Base-by-base conservation (phyloP, 2,113 vertebrate genomes). In the Cyprinus carpio region DNA sequence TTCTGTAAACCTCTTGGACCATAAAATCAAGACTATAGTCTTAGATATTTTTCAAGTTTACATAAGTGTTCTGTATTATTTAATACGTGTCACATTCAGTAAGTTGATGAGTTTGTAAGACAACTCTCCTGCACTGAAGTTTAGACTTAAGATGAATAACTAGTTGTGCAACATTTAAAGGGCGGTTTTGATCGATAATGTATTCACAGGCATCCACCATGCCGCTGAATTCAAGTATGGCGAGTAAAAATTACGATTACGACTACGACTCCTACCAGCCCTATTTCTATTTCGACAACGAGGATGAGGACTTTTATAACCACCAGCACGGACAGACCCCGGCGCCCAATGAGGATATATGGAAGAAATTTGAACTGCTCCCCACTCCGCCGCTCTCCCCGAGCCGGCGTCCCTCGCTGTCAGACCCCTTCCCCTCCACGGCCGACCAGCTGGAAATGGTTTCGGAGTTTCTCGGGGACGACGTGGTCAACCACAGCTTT, bases 281-380 rank as follows among this genome's bases (percentile, higher is more conserved):
- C 6, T 96, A 95, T 84, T 96, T 96, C 90, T 96, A 95, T 87
- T 95, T 93, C 75, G 95, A 96, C 87, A 95, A 94, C 62, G 95
- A 96, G 46, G 96, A 96, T 3, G 95, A 95, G 88, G 95, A 96
- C 90, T 96, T 96, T 92, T 97, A 97, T 91, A 94, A 95, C 83
- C 94, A 94, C 34, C 94, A 93, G 69, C 91, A 93, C 71, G 94
- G 94, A 84, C 95, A 96, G 84, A 95, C 95, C 40, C 96, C 96
- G 23, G 96, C 96, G 13, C 96, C 95, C 67, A 96, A 95, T 34
- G 96, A 96, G 90, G 96, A 97, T 90, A 97, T 97, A 93, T 97
- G 96, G 96, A 97, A 97, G 93, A 97, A 96, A 91, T 97, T 97
- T 91, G 96, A 96, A 89, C 87, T 96, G 86, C 92, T 96, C 84